Evolutionary conservation across 2,888 invertebrate species (phyloP).

Genomic region (Andrena fulva): DNA sequence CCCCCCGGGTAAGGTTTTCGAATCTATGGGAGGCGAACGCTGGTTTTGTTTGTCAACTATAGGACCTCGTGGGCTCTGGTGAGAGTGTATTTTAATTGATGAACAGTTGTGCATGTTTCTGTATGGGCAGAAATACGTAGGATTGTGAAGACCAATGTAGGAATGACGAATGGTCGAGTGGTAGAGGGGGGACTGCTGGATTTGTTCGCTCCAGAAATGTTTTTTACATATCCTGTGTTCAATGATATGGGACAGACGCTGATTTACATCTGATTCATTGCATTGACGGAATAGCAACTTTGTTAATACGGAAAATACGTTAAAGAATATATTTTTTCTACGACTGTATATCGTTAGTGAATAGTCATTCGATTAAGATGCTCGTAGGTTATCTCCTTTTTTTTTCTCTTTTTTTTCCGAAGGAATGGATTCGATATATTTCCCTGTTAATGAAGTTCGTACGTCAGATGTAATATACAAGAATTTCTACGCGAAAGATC

Average conservation of each 20-base stretch:
- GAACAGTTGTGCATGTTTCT: neutral
- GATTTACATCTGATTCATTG: conserved; percentile 22
- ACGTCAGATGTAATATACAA: conserved; percentile 19
- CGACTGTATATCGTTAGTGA: conserved; percentile 8
- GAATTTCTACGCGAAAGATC: conserved; percentile 11
- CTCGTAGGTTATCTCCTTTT: neutral
- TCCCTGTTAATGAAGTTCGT: conserved; percentile 46
- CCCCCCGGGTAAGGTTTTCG: too few relatives aligned
- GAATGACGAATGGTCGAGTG: neutral
- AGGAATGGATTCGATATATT: conserved; percentile 3
- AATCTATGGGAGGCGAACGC: conserved; percentile 1
- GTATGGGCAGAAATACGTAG: neutral
- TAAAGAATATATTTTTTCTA: conserved; percentile 51
- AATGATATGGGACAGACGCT: conserved; percentile 26
- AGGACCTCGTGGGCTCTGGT: conserved; percentile 1
- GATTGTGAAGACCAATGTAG: neutral
- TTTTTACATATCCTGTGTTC: conserved; percentile 59
- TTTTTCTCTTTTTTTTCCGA: neutral
- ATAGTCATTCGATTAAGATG: conserved; percentile 5
- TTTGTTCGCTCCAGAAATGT: conserved; percentile 16
- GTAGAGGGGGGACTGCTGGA: neutral
- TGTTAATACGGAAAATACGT: conserved; percentile 37
- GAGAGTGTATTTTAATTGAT: conserved; percentile 3
- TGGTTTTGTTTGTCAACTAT: neutral
- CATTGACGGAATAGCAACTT: conserved; percentile 27